Conservation (phyloP, 2,797 vertebrate genomes). For the Pseudochirops corinnae region DNA sequence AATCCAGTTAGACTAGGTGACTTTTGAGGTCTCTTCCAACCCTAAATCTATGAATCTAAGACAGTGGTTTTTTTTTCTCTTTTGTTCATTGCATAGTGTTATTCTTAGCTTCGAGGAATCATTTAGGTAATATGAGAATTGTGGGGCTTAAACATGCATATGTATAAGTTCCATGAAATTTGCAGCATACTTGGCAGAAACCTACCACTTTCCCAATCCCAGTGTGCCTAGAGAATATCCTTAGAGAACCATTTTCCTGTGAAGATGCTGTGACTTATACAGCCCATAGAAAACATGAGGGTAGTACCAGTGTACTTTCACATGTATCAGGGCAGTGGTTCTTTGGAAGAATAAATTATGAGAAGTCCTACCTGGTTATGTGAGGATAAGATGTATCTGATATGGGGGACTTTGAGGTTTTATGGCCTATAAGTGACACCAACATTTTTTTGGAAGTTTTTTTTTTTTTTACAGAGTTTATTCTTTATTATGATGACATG, state of each 20-base stretch:
- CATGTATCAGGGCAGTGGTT: not conserved
- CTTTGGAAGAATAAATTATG: slow-evolving; percentile 31
- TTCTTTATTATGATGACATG: not conserved
- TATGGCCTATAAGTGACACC: not conserved
- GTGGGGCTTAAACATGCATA: not conserved
- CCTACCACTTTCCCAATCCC: not conserved
- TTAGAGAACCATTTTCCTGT: not conserved
- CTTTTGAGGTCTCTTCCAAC: not conserved
- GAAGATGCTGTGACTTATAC: not conserved
- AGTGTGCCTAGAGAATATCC: not conserved
- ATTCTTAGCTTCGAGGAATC: not conserved
- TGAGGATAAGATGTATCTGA: not conserved
- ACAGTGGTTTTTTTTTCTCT: not conserved
- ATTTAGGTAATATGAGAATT: not conserved
- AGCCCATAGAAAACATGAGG: slow-evolving; percentile 51
- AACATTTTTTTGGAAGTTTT: not conserved
- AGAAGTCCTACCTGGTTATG: not conserved
- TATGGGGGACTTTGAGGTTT: not conserved
- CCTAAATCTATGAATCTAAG: not conserved
- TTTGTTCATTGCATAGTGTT: not conserved
- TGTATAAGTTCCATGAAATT: not conserved
- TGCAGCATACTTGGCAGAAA: not conserved
- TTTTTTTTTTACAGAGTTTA: slow-evolving; percentile 28
- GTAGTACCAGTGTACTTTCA: slow-evolving; percentile 23
- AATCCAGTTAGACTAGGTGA: not conserved